Percentiles rank a stretch among this genome's conserved stretches.
Evolutionary conservation across 2,113 vertebrate species (phyloP).

Genomic region (Motacilla tschutschensis): DNA sequence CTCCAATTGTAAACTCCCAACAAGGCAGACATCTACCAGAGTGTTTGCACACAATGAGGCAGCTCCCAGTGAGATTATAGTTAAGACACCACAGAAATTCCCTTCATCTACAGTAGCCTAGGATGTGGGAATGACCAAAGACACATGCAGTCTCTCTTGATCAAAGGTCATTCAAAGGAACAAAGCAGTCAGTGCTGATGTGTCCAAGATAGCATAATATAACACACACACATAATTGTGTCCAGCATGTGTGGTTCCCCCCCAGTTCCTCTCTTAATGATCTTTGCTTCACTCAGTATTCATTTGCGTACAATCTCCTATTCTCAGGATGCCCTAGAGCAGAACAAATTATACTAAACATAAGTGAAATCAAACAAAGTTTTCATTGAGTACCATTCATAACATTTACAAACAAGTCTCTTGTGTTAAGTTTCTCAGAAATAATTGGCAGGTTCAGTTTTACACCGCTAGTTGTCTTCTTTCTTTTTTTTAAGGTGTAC

Average conservation of each 20-base stretch:
- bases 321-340: constrained; percentile 67
- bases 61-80: constrained; percentile 71
- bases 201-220: constrained; percentile 70
- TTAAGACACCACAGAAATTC: constrained; percentile 69
- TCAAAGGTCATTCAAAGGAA: constrained; percentile 71
- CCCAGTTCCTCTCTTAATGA: constrained; percentile 70
- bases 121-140: constrained; percentile 75
- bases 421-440: constrained; percentile 49
- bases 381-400: constrained; percentile 61
- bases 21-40: constrained; percentile 68
- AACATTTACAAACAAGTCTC: constrained; percentile 65
- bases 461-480: not conserved
- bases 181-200: constrained; percentile 69
- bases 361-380: constrained; percentile 67
- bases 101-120: constrained; percentile 72
- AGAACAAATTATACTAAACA: constrained; percentile 71
- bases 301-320: constrained; percentile 66
- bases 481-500: not conserved
- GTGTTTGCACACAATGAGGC: constrained; percentile 70
- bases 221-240: constrained; percentile 60
- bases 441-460: constrained; percentile 48
- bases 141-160: constrained; percentile 71
- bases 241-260: constrained; percentile 68
- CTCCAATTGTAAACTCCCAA: constrained; percentile 72
- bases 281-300: constrained; percentile 66